Base-by-base conservation (phyloP, 37 sponge, comb jelly and placozoan species). In the Tethya wilhelma region DNA sequence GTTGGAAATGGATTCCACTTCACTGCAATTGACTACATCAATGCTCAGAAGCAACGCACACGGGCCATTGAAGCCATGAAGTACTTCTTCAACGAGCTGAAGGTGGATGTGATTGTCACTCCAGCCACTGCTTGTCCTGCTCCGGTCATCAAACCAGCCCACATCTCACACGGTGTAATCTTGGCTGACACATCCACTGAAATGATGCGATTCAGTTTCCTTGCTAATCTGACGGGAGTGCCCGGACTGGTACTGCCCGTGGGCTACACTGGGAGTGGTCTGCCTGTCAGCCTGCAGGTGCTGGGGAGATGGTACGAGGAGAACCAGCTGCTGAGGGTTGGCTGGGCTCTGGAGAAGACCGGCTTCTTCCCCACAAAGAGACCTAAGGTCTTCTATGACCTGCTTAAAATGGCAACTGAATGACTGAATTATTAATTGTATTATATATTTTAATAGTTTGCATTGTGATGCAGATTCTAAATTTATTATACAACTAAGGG, bases 231-330 rank as follows among this genome's bases (percentile, higher is more conserved):
- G 31, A 81, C 86, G 7, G 93, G 90, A 4, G 62, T 88, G 7
- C 93, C 93, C 0, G 89, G 78, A 19, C 75, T 93, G 23, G 62
- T 57, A n/a, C 42, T 93, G 23, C 93, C 93, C 1, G 83, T 93
- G 68, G 93, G 90, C 26, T 82, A 77, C 74, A 82, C 77, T 44
- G 44, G 23, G 6, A 64, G 70, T 12, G 93, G 89, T 1, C 76
- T 98, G 34, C 98, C 98, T 6, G 72, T 94, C 23, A 80, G 91
- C 29, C 59, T 97, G 30, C 93, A 91, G 83, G 22, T 97, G 55
- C 92, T 91, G 87, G 95, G 88, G 2, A 79, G 67, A 1, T 92
- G 95, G 93, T 93, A 93, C 86, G 56, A 90, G 55, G 98, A 97
- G 71, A 62, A 87, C 11, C 46, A 92, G 71, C 63, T 97, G 25